A percentile compares a stretch with the other conserved stretches of the same genome.
Evolutionary conservation across 64 coral and sea anemone genomes (phyloP).

Genomic region (Pocillopora damicornis): DNA sequence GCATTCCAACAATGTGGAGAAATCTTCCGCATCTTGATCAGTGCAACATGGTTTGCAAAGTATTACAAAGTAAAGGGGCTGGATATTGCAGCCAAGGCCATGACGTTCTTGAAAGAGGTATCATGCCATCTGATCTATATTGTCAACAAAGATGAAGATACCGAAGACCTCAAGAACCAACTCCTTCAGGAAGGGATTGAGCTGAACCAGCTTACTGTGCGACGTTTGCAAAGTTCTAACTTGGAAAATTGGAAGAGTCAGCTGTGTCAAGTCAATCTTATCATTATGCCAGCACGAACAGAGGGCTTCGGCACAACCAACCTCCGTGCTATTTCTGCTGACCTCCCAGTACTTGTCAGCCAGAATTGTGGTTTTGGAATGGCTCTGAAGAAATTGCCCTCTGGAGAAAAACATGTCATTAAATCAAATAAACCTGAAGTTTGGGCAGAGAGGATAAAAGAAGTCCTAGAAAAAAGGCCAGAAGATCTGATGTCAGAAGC

Average conservation of each 20-base stretch:
- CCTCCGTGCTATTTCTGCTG: conserved; percentile 34
- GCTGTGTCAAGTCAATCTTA: neutral
- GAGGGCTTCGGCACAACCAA: conserved; percentile 32
- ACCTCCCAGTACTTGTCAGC: conserved; percentile 22
- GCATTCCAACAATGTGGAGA: neutral
- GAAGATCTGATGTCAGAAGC: neutral
- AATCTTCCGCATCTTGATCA: neutral
- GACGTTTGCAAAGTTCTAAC: neutral
- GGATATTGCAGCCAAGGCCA: conserved; percentile 40
- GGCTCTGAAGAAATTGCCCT: conserved; percentile 26
- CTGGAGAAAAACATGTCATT: neutral
- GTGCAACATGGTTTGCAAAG: neutral
- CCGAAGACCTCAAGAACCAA: neutral
- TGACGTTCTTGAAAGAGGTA: neutral
- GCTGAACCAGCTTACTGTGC: neutral
- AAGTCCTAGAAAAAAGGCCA: neutral
- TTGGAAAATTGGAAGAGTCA: neutral
- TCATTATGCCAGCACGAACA: conserved; percentile 17
- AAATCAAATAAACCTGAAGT: neutral
- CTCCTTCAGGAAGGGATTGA: neutral
- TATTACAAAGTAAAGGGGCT: conserved; percentile 15
- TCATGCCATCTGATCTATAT: conserved; percentile 17
- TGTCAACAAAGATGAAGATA: neutral
- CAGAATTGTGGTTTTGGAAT: conserved; percentile 30
- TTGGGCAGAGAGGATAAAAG: conserved; percentile 17